These are phyloP conservation scores for Chaetura pelagica DNA, from an alignment of 2,113 vertebrate species.

Conservation along the genomic window DNA sequence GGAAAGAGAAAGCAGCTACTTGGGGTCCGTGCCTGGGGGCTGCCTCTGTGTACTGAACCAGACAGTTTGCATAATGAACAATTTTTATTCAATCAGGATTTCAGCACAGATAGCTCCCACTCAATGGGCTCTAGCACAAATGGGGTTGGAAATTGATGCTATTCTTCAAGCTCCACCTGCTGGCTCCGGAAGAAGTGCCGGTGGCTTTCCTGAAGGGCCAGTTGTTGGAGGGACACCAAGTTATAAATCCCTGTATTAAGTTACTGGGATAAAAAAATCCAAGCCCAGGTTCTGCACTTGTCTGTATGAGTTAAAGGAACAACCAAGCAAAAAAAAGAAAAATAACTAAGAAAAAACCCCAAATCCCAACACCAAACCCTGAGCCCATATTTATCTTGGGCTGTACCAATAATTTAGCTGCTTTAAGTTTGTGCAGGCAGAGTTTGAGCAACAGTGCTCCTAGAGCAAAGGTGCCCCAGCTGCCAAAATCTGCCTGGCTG, in stretches of 20 bases:
- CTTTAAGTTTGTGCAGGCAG: not conserved
- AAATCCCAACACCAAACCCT: not conserved
- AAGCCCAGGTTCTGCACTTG: not conserved
- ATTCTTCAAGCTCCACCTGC: conserved; percentile 80
- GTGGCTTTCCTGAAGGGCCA: conserved; percentile 14
- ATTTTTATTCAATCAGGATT: conserved; percentile 79
- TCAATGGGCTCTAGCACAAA: conserved; percentile 51
- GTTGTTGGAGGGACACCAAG: not conserved
- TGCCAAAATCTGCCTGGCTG: not conserved
- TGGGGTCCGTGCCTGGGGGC: conserved; percentile 79
- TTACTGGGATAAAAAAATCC: not conserved
- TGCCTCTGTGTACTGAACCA: conserved; percentile 77
- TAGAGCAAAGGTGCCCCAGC: not conserved
- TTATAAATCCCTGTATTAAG: not conserved
- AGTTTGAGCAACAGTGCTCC: not conserved
- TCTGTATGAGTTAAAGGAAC: not conserved
- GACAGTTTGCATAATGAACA: conserved; percentile 81
- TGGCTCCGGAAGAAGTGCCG: conserved; percentile 46
- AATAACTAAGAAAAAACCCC: not conserved
- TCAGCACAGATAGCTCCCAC: conserved; percentile 69
- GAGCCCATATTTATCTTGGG: not conserved
- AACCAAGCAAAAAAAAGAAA: too few species aligned
- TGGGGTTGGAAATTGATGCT: conserved; percentile 58
- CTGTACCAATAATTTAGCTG: not conserved
- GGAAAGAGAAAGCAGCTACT: conserved; percentile 73